A percentile compares a stretch with the other conserved stretches of the same genome.
These are phyloP conservation scores for Peromyscus polionotus DNA, from an alignment of 2,113 vertebrate genomes.

Conservation along the genomic window DNA sequence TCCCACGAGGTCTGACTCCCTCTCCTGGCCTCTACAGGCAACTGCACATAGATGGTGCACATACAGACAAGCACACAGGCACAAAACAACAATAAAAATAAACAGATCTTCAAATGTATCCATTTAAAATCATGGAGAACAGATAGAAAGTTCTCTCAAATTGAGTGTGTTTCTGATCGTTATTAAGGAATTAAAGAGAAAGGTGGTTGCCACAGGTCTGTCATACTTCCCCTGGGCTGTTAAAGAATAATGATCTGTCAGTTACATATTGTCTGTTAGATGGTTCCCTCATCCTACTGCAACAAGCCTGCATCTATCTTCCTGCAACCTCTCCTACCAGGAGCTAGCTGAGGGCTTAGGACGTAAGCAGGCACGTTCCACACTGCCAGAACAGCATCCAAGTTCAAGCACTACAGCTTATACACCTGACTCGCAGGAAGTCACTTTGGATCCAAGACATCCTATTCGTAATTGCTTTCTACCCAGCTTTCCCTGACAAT, in stretches of 20 bases:
- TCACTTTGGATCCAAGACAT: neutral
- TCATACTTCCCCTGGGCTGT: neutral
- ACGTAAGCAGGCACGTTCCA: constrained; percentile 6
- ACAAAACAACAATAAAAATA: neutral
- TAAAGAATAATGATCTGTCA: neutral
- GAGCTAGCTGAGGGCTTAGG: constrained; percentile 28
- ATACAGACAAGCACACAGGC: too few relatives aligned
- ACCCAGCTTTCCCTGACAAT: neutral
- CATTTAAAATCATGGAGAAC: constrained; percentile 4
- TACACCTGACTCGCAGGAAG: neutral
- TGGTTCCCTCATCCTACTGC: neutral
- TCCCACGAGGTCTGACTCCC: too few relatives aligned
- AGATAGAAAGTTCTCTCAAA: neutral
- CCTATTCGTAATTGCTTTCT: constrained; percentile 14
- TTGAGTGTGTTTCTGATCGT: neutral
- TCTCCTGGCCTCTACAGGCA: neutral
- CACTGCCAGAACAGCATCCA: neutral
- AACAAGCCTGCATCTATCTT: neutral
- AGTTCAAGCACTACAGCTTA: neutral
- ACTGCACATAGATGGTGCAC: neutral
- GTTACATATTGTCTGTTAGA: neutral
- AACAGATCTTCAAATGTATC: neutral
- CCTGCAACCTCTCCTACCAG: neutral
- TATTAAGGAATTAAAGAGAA: neutral
- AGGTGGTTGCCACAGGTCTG: neutral